phyloP scores from a whole-genome alignment of 2,888 invertebrate species.

The Phrixothrix hirtus region DNA sequence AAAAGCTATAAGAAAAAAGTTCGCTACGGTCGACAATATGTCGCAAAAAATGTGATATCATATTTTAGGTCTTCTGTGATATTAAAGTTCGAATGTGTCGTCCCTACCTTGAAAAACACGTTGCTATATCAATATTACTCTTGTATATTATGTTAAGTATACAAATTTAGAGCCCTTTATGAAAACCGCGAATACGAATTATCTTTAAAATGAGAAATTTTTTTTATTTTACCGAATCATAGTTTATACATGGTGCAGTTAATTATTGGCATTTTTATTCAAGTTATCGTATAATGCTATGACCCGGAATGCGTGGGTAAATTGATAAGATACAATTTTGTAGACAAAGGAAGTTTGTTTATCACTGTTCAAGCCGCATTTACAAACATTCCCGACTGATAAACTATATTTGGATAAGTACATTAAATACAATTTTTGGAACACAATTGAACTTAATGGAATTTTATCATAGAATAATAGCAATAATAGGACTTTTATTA shows the following conservation, averaged over 20 bases:
- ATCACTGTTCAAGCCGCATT: conserved; percentile 5
- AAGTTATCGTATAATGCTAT: conserved; percentile 5
- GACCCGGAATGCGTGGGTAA: conserved; percentile 16
- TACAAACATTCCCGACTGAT: conserved; percentile 8
- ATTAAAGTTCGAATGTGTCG: conserved; percentile 38
- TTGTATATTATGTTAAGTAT: conserved; percentile 13
- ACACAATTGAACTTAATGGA: no score
- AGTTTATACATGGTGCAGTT: background rate
- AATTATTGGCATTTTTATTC: conserved; percentile 2
- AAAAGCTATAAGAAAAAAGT: conserved; percentile 16
- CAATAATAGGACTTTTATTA: background rate
- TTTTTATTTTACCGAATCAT: background rate
- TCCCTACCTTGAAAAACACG: conserved; percentile 19
- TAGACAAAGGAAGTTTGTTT: conserved; percentile 21
- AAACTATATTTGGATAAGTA: conserved; percentile 13
- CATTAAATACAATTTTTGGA: background rate
- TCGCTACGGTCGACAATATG: conserved; percentile 24
- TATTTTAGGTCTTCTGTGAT: conserved; percentile 37
- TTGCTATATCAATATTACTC: conserved; percentile 33
- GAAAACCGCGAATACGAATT: conserved; percentile 2
- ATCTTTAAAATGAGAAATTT: background rate
- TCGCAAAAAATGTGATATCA: conserved; percentile 31
- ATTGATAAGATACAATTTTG: conserved; percentile 20
- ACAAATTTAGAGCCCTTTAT: conserved; percentile 12
- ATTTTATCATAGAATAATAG: no score